Percentiles rank a stretch among this genome's conserved stretches.
These are phyloP conservation scores for Noctua comes DNA, from an alignment of 2,888 invertebrate species.

Conservation along the genomic window DNA sequence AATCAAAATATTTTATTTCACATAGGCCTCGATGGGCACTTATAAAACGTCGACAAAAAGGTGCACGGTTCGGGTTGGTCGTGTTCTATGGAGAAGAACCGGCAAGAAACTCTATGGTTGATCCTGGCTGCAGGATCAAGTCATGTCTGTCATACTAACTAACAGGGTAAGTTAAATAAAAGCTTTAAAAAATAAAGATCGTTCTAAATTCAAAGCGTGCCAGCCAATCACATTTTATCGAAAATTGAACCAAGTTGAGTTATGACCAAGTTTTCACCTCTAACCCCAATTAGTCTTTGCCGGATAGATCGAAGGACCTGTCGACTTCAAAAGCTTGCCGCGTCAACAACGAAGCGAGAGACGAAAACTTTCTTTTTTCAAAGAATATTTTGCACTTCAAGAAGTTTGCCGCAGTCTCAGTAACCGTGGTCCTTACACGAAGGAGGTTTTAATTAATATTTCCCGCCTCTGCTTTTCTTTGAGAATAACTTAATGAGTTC, in stretches of 20 bases:
- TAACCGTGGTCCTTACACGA: constrained; percentile 43
- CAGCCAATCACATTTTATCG: constrained; percentile 37
- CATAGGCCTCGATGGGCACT: no score
- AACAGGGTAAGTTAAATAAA: no score
- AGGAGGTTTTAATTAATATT: constrained; percentile 65
- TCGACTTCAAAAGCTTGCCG: constrained; percentile 34
- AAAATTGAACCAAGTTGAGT: background rate
- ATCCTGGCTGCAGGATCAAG: no score
- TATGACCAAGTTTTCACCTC: constrained; percentile 36
- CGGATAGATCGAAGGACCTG: constrained; percentile 26
- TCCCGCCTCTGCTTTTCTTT: constrained; percentile 55
- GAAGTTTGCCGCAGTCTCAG: constrained; percentile 42
- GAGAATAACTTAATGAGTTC: constrained; percentile 59
- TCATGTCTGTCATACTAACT: background rate
- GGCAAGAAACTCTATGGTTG: no score
- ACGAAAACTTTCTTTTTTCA: constrained; percentile 26
- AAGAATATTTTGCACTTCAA: constrained; percentile 50
- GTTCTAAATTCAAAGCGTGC: constrained; percentile 16
- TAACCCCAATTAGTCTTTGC: constrained; percentile 40
- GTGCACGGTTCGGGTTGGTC: no score
- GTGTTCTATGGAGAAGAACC: no score
- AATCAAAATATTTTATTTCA: no score
- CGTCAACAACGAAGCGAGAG: constrained; percentile 23
- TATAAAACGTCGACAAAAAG: no score
- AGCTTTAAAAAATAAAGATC: background rate